Evolutionary conservation across 2,113 vertebrate genomes (phyloP).

Genomic region (Ptychochromis oligacanthus): DNA sequence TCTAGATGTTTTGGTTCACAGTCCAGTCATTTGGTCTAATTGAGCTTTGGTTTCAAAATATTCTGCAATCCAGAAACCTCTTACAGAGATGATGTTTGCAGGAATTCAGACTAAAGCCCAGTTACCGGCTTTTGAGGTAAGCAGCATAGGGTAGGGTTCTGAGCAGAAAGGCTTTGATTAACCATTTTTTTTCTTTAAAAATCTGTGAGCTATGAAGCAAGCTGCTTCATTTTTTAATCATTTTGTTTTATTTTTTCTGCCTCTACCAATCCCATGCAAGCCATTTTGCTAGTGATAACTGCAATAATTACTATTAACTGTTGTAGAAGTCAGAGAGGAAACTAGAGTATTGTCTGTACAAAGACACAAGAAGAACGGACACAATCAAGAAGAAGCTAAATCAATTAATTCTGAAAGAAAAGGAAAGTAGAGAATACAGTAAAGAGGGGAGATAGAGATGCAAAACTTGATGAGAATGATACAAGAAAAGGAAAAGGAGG

Average conservation of each 20-base stretch:
- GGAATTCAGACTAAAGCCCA: not conserved
- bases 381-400: too few relatives aligned
- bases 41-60: not conserved
- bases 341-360: not conserved
- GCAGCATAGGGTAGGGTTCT: not conserved
- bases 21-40: not conserved
- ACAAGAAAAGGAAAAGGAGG: not conserved
- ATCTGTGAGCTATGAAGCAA: not conserved
- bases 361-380: not conserved
- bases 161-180: not conserved
- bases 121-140: not conserved
- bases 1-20: not conserved
- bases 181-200: not conserved
- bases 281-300: not conserved
- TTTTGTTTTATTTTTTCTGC: not conserved
- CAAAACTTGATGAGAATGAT: not conserved
- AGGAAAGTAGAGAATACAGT: too few relatives aligned
- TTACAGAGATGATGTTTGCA: not conserved
- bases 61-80: not conserved
- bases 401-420: too few relatives aligned
- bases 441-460: too few relatives aligned
- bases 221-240: not conserved
- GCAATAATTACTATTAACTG: not conserved
- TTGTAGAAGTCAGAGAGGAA: not conserved
- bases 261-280: not conserved